phyloP scores from a whole-genome alignment of 2,113 vertebrate genomes.

The Indicator indicator region DNA sequence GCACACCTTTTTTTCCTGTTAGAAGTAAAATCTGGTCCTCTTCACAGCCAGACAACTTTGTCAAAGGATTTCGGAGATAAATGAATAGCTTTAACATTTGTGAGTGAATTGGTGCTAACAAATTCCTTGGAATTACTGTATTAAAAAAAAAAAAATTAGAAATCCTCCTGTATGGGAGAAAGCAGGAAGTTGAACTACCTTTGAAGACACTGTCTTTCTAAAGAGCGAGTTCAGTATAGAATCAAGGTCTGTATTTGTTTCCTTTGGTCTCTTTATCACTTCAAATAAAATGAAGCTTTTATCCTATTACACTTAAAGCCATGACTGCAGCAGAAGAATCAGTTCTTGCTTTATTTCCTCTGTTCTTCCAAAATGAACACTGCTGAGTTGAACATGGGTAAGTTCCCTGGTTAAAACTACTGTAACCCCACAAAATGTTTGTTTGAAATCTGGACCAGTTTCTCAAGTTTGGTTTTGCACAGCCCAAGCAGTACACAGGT shows the following conservation, averaged over 20 bases:
- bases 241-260: background rate
- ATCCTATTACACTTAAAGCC: background rate
- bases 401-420: background rate
- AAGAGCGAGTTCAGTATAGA: background rate
- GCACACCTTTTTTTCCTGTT: background rate
- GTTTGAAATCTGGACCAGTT: background rate
- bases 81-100: background rate
- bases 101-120: background rate
- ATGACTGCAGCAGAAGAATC: background rate
- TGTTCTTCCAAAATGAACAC: background rate
- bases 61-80: background rate
- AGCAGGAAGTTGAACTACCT: background rate
- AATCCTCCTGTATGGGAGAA: background rate
- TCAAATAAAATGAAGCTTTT: background rate
- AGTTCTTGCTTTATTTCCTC: background rate
- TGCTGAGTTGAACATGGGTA: background rate
- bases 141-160: background rate
- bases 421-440: background rate
- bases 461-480: background rate
- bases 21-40: background rate
- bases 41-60: background rate
- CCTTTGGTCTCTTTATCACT: background rate
- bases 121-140: background rate
- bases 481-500: background rate
- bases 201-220: background rate